These are phyloP conservation scores for Drosophila bunnanda DNA, from an alignment of 2,888 invertebrate species.

Conservation along the genomic window DNA sequence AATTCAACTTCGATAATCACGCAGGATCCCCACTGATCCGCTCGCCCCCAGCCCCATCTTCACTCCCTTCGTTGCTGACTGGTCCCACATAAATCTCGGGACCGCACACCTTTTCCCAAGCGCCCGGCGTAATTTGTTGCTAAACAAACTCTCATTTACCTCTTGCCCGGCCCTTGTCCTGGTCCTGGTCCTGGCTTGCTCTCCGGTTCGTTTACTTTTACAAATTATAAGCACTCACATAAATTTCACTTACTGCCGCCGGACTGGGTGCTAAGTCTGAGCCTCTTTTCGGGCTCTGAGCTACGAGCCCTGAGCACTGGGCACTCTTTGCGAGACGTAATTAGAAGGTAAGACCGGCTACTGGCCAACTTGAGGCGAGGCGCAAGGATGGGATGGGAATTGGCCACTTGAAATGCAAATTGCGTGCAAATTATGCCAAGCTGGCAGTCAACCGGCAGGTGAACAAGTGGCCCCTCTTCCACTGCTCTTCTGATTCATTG, in stretches of 20 bases:
- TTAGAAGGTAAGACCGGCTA: constrained; percentile 65
- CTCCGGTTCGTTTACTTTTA: constrained; percentile 48
- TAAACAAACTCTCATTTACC: constrained; percentile 41
- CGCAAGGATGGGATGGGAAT: constrained; percentile 45
- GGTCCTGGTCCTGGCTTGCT: constrained; percentile 4
- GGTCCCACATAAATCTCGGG: constrained; percentile 51
- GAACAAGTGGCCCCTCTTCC: constrained; percentile 52
- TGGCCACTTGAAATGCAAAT: constrained; percentile 90
- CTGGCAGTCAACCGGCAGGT: constrained; percentile 69
- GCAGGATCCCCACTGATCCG: constrained; percentile 1
- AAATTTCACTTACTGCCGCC: constrained; percentile 66
- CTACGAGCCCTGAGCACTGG: constrained; percentile 56
- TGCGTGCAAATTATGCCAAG: constrained; percentile 86
- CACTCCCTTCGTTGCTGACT: neutral
- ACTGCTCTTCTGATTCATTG: constrained; percentile 45
- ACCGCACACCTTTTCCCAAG: constrained; percentile 40
- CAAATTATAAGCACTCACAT: constrained; percentile 76
- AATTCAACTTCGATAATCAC: constrained; percentile 27
- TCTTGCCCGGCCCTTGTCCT: constrained; percentile 4
- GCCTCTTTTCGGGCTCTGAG: constrained; percentile 41
- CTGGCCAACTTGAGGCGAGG: constrained; percentile 61
- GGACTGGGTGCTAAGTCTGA: constrained; percentile 55
- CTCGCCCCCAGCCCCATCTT: neutral
- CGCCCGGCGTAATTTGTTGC: constrained; percentile 56
- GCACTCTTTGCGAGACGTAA: constrained; percentile 67